A percentile compares a stretch with the other conserved stretches of the same genome.
These are phyloP conservation scores for Idaea aversata DNA, from an alignment of 2,888 invertebrate genomes.

Conservation along the genomic window DNA sequence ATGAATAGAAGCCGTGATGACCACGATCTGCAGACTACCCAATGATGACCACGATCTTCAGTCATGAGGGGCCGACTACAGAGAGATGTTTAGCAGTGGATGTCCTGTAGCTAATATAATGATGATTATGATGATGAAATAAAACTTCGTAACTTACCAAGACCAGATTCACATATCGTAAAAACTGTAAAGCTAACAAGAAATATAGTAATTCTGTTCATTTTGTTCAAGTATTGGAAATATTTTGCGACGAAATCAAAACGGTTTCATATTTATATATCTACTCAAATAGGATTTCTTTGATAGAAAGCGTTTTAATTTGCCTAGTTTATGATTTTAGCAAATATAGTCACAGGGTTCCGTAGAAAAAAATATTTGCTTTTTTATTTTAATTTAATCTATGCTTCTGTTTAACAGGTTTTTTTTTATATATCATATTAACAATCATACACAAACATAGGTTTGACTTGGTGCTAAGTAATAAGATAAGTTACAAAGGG, in stretches of 20 bases:
- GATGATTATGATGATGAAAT: neutral
- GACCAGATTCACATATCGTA: conserved; percentile 4
- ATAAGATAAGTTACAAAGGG: too few species aligned
- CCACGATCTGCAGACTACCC: too few species aligned
- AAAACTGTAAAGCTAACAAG: neutral
- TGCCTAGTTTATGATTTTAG: neutral
- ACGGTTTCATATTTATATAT: neutral
- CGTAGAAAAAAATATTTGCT: neutral
- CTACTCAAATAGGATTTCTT: neutral
- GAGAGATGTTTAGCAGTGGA: too few species aligned
- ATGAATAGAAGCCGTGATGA: too few species aligned
- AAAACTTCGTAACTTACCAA: conserved; percentile 4
- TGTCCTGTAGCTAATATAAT: too few species aligned
- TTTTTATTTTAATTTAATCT: too few species aligned
- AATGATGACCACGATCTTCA: too few species aligned
- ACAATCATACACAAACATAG: too few species aligned
- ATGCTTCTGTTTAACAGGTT: too few species aligned
- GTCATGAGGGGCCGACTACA: too few species aligned
- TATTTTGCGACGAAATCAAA: neutral
- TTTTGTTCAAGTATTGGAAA: neutral
- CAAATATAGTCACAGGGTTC: neutral
- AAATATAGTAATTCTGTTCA: neutral
- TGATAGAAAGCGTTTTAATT: neutral
- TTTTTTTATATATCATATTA: too few species aligned
- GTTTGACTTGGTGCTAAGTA: too few species aligned